These are phyloP conservation scores for Pipistrellus nathusii DNA, from an alignment of 2,797 vertebrate species.

Conservation along the genomic window DNA sequence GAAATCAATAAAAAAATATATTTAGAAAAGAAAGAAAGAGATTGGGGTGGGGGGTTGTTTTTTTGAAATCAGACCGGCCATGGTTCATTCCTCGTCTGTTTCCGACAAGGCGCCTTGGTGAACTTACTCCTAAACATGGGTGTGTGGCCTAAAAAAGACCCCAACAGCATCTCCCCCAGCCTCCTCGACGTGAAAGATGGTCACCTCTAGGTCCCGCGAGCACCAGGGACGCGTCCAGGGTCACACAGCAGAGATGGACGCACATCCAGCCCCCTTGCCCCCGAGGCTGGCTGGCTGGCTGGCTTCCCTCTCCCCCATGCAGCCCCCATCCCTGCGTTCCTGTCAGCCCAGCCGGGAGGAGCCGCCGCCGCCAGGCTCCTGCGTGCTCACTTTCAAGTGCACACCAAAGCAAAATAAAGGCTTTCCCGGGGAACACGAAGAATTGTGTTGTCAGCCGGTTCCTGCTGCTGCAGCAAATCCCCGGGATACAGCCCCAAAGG, in stretches of 20 bases:
- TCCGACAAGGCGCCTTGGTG: accelerated
- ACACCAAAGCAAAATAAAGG: slow-evolving; percentile 69
- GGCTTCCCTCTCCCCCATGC: background rate
- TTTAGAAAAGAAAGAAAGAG: background rate
- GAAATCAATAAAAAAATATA: too few relatives aligned
- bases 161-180: background rate
- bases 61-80: background rate
- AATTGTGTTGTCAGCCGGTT: slow-evolving; percentile 26
- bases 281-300: too few relatives aligned
- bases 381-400: slow-evolving; percentile 40
- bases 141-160: background rate
- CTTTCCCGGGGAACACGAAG: slow-evolving; percentile 63
- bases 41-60: background rate
- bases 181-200: background rate
- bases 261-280: background rate
- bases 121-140: background rate
- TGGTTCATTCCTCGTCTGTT: background rate
- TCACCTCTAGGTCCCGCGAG: accelerated
- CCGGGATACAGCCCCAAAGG: background rate
- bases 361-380: background rate
- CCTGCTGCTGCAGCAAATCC: background rate
- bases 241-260: background rate
- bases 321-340: accelerated
- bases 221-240: accelerated
- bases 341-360: background rate